phyloP scores from a whole-genome alignment of 2,888 invertebrate species.

The Antheraea assamensis region DNA sequence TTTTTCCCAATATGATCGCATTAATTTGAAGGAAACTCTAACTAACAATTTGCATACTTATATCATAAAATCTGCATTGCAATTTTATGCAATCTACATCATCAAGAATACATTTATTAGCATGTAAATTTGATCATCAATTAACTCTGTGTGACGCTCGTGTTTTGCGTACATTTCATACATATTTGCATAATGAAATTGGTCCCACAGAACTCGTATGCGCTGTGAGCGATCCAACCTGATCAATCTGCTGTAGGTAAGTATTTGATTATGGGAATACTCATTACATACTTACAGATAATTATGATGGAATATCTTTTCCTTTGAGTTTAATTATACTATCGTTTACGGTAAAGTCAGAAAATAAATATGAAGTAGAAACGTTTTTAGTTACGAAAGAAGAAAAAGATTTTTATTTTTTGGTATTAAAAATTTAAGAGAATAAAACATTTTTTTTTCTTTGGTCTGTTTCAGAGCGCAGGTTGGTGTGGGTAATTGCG shows the following conservation, averaged over 20 bases:
- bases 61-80: slow-evolving; percentile 41
- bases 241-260: slow-evolving; percentile 8
- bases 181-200: slow-evolving; percentile 65
- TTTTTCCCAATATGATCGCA: background rate
- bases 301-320: background rate
- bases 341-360: background rate
- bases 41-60: background rate
- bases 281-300: background rate
- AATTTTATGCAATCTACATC: slow-evolving; percentile 48
- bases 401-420: too few species aligned
- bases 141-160: slow-evolving; percentile 49
- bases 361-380: background rate
- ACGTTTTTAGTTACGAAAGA: background rate
- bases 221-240: slow-evolving; percentile 16
- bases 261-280: background rate
- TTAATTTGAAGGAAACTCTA: background rate
- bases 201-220: slow-evolving; percentile 40
- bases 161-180: slow-evolving; percentile 45
- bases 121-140: slow-evolving; percentile 73
- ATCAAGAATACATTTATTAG: slow-evolving; percentile 56
- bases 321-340: background rate
- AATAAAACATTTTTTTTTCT: too few species aligned
- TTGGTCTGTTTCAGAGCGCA: too few species aligned
- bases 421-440: too few species aligned
- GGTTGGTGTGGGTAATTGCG: too few species aligned